Evolutionary conservation across 2,113 vertebrate species (phyloP).

Genomic region (Tachysurus vachellii): DNA sequence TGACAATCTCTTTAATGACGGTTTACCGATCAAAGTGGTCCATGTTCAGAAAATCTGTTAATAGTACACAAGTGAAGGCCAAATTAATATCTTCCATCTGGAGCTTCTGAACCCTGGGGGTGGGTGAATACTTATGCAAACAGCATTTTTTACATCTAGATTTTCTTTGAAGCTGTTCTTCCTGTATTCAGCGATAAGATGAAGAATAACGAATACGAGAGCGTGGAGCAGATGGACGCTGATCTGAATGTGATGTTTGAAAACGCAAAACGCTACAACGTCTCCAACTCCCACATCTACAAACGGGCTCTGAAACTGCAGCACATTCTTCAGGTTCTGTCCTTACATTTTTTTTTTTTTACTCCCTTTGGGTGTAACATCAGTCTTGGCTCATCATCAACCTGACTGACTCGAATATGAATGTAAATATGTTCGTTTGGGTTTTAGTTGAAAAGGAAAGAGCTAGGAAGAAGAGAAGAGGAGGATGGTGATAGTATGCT

Average conservation of each 20-base stretch:
- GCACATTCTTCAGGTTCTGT: conserved; percentile 91
- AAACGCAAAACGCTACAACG: conserved; percentile 96
- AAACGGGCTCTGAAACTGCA: conserved; percentile 95
- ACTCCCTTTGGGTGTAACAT: background rate
- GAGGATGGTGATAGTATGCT: conserved; percentile 98
- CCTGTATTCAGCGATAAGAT: conserved; percentile 83
- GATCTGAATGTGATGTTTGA: conserved; percentile 97
- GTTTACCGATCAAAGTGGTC: background rate
- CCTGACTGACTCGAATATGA: background rate
- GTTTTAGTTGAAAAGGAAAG: conserved; percentile 90
- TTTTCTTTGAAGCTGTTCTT: background rate
- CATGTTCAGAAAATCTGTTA: background rate
- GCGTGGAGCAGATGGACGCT: conserved; percentile 87
- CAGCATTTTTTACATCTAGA: background rate
- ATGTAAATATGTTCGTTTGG: background rate
- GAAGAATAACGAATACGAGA: conserved; percentile 95
- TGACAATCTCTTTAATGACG: background rate
- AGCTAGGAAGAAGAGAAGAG: conserved; percentile 89
- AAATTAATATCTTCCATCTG: background rate
- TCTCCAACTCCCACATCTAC: conserved; percentile 95
- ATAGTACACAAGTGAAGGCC: background rate
- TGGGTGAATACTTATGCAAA: background rate
- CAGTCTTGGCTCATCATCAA: background rate
- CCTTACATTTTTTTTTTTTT: background rate
- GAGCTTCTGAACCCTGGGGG: background rate